Evolutionary conservation across 2,797 vertebrate genomes (phyloP).

Genomic region (Squalus acanthias): DNA sequence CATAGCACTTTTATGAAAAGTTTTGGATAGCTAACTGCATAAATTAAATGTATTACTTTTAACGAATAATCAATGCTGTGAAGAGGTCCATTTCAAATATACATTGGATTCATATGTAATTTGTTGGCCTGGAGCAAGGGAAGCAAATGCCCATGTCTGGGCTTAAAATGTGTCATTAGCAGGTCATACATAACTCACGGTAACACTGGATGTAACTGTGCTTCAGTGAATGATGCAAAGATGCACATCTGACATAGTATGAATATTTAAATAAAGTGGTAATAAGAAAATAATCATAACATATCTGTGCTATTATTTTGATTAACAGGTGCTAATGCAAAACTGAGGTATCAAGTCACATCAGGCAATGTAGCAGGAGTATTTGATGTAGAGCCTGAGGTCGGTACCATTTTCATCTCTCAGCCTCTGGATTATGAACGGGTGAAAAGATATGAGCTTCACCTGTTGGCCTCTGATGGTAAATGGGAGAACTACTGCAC

Average conservation of each 20-base stretch:
- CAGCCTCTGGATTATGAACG: conserved; percentile 80
- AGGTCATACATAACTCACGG: too few species aligned
- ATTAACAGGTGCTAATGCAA: conserved; percentile 73
- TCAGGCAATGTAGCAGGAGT: conserved; percentile 74
- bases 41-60: neutral
- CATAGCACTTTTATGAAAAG: neutral
- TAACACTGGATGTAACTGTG: too few species aligned
- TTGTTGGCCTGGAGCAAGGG: too few species aligned
- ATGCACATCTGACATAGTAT: too few species aligned
- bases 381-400: conserved; percentile 77
- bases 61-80: neutral
- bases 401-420: conserved; percentile 75
- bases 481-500: conserved; percentile 81
- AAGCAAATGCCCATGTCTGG: too few species aligned
- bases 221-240: too few species aligned
- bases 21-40: neutral
- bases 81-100: too few species aligned
- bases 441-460: conserved; percentile 73
- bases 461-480: conserved; percentile 78
- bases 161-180: too few species aligned
- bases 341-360: conserved; percentile 82
- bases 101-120: too few species aligned
- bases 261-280: too few species aligned
- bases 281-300: neutral
- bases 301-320: neutral